Base-by-base conservation (phyloP, 2,797 vertebrate species). In the Echeneis naucrates region DNA sequence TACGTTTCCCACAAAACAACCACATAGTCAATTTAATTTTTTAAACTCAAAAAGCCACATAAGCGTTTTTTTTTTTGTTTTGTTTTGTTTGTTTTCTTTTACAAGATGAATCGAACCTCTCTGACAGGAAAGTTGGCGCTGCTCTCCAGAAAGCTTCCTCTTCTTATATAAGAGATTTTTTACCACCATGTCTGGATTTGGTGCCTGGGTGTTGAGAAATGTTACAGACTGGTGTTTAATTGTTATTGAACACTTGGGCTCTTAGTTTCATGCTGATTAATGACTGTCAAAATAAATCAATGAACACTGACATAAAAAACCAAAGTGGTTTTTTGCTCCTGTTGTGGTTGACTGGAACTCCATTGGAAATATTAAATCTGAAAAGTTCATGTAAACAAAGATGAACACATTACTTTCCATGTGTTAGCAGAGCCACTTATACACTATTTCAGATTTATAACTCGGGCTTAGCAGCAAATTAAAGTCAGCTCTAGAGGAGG, bases 401-500 rank as follows among this genome's bases (percentile, higher is more conserved):
- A 73, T 38, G 65, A 86, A 68, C 64, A 69, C 27, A 67, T 79
- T n/a, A 71, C 83, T 76, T 62, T 51, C 71, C 58, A 44, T 57
- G 75, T 58, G 69, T 50, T 65, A 32, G 45, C 58, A 0, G 2
- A n/a, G 24, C 62, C 55, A 60, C 80, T 80, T 80, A 61, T 13
- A 61, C 19, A 38, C 52, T 65, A 51, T 64, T 75, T 82, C 53
- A 69, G 77, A 83, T 87, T 86, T 81, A 87, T 83, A 77, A 81
- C 64, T 58, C 42, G 10, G 68, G 57, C 56, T 87, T 57, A 64
- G 75, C 64, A 69, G 70, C 75, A 67, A 81, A 81, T 89, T 75
- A 87, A 78, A 85, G 80, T 79, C 78, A 64, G 68, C 64, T 81
- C 77, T 58, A 65, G 60, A 82, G 80, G 69, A 80, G 78, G 83